Evolutionary conservation across 2,888 invertebrate species (phyloP), one percentile per base, ranked within the genome.

Genomic region (Andrena camellia): DNA sequence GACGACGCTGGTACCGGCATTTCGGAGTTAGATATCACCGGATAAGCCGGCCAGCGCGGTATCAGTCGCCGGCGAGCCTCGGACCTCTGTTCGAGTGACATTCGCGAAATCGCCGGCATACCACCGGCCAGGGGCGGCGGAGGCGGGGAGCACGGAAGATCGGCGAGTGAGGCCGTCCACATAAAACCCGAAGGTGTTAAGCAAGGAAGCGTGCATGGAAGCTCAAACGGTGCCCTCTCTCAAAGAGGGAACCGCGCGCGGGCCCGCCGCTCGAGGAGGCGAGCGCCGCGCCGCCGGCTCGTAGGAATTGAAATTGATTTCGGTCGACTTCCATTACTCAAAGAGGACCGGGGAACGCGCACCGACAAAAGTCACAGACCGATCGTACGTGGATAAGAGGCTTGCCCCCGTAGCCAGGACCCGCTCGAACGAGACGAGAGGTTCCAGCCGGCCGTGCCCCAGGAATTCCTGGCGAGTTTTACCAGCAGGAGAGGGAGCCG

Each of bases 321-420:
- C 91, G 91, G 90, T 89, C 89, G 90, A 90, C 89, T 91, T 91
- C 90, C 91, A 91, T 91, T 91, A 91, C 91, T 91, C 91, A 91
- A 91, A 87, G 90, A 85, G 90, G 86, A 88, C 85, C 88, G 76
- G 83, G 83, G 90, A 89, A 90, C 89, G 89, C 86, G 90, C 87
- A 91, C 91, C 91, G 90, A 91, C 91, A 92, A 90, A 91, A 90
- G 91, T 91, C 90, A 87, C 80, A 78, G 88, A 89, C 84, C 89
- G 91, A 91, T 91, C 89, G 86, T 89, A 78, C 88, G 83, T 83
- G 90, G 91, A 92, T 92, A 91, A 92, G 91, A 80, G 87, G 83
- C 78, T 75, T 73, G 82, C 64, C 80, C 81, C 79, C 77, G 82
- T 63, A 73, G 71, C 67, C 83, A 75, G 71, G 85, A 79, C 85